Evolutionary conservation across 2,888 invertebrate species (phyloP), one percentile per base, ranked within the genome.

Genomic region (Ectropis crepuscularia): DNA sequence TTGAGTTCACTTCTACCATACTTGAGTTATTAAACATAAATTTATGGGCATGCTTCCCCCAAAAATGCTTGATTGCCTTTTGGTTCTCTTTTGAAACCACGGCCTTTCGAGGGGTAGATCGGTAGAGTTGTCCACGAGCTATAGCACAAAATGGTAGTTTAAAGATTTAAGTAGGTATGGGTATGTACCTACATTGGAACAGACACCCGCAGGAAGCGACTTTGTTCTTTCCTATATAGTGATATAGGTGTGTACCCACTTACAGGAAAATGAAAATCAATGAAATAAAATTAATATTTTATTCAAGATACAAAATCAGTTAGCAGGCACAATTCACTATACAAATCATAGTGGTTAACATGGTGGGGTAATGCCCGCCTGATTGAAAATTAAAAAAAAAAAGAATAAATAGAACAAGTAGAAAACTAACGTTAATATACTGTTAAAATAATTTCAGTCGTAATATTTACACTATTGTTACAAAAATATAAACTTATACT

Each of bases 371-470:
- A 74, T 75, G 73, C 72, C 78, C 70, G 65, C 68, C 66, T 61
- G 53, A 69, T 58, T 65, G 42, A 49, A 70, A 68, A 63, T 51
- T 11, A 36, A 36, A 57, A 48, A 62, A 48, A 62, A 55, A 65
- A 72, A 57, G 72, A 75, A 78, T 74, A 75, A 75, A 77, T 74
- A 78, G 67, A 69, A 67, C 51, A 58, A 53, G 47, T 58, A 68
- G 51, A 65, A 68, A 62, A 66, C 48, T 68, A 65, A 50, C n/a
- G 62, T 50, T 42, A 51, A 50, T 54, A 61, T 54, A 57, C 61
- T 64, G 63, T 67, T 67, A 71, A 54, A 61, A 61, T 70, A 67
- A 60, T 64, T 66, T 72, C 72, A 72, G 72, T 72, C 72, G 49
- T 69, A 72, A 70, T 72, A 72, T 72, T 69, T 72, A 72, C 72